Evolutionary conservation across 1,140 invertebrate genomes (phyloP), one percentile per base, ranked within the genome.

Genomic region (Hermatobates lingyangjiaoensis): DNA sequence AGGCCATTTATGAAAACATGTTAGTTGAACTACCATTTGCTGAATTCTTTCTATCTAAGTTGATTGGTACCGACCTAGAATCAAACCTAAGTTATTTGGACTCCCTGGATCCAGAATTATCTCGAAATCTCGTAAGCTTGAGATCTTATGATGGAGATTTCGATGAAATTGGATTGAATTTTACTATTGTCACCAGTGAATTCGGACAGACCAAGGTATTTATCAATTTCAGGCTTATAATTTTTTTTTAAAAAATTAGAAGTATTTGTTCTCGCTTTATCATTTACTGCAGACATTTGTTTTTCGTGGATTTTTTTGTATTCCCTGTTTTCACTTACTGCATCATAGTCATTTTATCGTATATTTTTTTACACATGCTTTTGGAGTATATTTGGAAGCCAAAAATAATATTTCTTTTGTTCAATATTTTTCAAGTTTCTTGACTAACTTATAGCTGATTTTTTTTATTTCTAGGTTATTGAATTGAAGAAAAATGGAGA

Each of bases 1-100:
- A 83, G 79, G 90, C 90, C 0, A 69, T 98, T n/a, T 96, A 94
- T 67, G 92, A 97, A 65, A 93, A 94, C 68, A 74, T 96, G 27
- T 66, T 97, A 49, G 86, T 95, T 3, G 93, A 98, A 64, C 64
- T 97, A 21, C 92, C 92, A 0, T 76, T 98, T 58, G 89, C 90
- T 1, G 86, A 88, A 56, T 94, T 94, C 63, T 94, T 94, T 63
- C 67, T 97, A 7, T 81, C 82, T 1, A 92, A 93, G 66, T 71
- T 93, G 23, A 73, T 92, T 44, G 80, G 80, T 2, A 71, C 76
- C 50, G 74, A 81, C 52, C 78, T 79, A 1, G 83, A 87, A 55
- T 81, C 94, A 1, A 91, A 94, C 62, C 86, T 96, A 49, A 89
- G 95, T 70, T 86, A 95, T 64, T 67, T 98, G 50, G 86, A 87